Evolutionary conservation across 1,140 invertebrate genomes (phyloP), one percentile per base, ranked within the genome.

Genomic region (Bombus consobrinus): DNA sequence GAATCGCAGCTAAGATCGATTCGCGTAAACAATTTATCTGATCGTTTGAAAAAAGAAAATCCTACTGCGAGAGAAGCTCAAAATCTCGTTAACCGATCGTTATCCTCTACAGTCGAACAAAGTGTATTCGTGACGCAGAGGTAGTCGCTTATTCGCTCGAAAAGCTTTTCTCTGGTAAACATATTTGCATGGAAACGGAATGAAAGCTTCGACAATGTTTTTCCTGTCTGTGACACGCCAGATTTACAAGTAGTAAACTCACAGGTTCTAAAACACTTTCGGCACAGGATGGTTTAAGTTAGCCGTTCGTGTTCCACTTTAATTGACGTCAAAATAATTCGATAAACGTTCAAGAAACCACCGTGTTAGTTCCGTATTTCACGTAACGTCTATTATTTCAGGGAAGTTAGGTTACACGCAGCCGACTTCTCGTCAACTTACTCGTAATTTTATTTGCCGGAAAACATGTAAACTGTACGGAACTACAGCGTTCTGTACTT

Each of bases 31-130:
- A 77, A 62, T 62, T 39, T 8, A 62, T 59, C 76, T 3, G 1
- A 39, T 22, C n/a, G 69, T 9, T 28, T 4, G n/a, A 18, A 12
- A 47, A n/a, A 32, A 62, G 81, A 41, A 89, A 80, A 88, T 81
- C 22, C 37, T 25, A 34, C 32, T n/a, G 47, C n/a, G 41, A 79
- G 78, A 59, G 86, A 82, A 79, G 77, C 57, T 47, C 68, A 18
- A 34, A 57, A n/a, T 47, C 47, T 83, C 77, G 59, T 71, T 85
- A 82, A 79, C 81, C 81, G 86, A 92, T 89, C 87, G 90, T 93
- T 93, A 91, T 85, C 88, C 73, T 72, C 87, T 85, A 88, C 77
- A 84, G 85, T 90, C 91, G 92, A 92, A 91, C 91, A 93, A 87
- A 89, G 86, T 82, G 71, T 91, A 92, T 92, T 82, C 84, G 81